Percentiles rank a stretch among this genome's conserved stretches.
Evolutionary conservation across 2,797 vertebrate genomes (phyloP).

Genomic region (Cryptoprocta ferox): DNA sequence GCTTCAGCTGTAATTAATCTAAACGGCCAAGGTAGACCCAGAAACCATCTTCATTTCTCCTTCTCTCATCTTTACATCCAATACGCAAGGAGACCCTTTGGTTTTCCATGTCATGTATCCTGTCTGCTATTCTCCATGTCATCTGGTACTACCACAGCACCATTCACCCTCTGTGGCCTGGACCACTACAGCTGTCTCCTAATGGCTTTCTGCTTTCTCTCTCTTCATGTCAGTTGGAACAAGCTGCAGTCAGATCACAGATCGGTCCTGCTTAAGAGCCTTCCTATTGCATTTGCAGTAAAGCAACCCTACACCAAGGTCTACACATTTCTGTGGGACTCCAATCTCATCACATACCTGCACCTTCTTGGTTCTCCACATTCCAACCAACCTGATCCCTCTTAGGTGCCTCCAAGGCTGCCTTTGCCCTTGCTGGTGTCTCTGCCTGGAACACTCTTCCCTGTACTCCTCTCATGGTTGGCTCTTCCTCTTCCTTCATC

Average conservation of each 20-base stretch:
- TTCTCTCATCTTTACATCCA: not conserved
- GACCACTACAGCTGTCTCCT: not conserved
- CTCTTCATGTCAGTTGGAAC: not conserved
- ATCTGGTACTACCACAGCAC: not conserved
- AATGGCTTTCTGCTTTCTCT: not conserved
- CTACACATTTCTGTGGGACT: not conserved
- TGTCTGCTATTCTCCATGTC: not conserved
- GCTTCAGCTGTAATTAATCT: not conserved
- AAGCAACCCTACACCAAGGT: not conserved
- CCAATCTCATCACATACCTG: accelerated
- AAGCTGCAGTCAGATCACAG: not conserved
- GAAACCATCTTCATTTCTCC: not conserved
- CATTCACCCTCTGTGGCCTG: not conserved
- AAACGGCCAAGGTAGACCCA: not conserved
- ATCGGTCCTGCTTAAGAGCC: not conserved
- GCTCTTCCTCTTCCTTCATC: not conserved
- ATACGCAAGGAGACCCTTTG: not conserved
- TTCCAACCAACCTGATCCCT: not conserved
- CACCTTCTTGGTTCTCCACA: not conserved
- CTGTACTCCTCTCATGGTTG: not conserved
- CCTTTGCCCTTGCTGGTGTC: not conserved
- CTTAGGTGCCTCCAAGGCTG: not conserved
- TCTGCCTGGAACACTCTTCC: not conserved
- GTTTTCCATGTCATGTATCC: not conserved
- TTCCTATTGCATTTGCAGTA: not conserved